Percentiles rank a stretch among this genome's conserved stretches.
phyloP scores from a whole-genome alignment of 1,140 invertebrate species.

The Neodiprion pinetum region DNA sequence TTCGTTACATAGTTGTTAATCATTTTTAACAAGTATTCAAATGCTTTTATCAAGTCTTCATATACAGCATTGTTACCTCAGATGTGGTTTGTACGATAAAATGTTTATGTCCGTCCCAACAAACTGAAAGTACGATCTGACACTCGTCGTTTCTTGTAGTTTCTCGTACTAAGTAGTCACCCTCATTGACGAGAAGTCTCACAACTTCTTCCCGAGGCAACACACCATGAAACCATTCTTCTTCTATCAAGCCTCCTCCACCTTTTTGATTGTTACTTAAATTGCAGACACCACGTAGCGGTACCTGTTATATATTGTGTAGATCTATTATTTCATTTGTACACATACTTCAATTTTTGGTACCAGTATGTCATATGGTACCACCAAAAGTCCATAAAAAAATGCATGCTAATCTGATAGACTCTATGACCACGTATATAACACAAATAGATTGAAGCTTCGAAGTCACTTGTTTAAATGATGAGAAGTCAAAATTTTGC shows the following conservation, averaged over 20 bases:
- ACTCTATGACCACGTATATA: too few species aligned
- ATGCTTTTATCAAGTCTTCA: neutral
- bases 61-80: constrained; percentile 67
- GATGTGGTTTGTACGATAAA: constrained; percentile 96
- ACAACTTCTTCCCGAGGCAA: constrained; percentile 96
- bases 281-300: constrained; percentile 48
- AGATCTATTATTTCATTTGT: too few species aligned
- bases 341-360: constrained; percentile 15
- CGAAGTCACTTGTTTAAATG: neutral
- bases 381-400: constrained; percentile 10
- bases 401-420: neutral
- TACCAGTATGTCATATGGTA: neutral
- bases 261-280: constrained; percentile 50
- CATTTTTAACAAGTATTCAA: neutral
- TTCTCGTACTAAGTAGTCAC: constrained; percentile 94
- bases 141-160: constrained; percentile 92
- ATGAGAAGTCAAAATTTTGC: neutral
- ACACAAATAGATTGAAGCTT: neutral
- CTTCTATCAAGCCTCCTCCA: constrained; percentile 72
- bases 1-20: constrained; percentile 17
- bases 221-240: constrained; percentile 98
- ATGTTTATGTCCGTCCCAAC: constrained; percentile 95
- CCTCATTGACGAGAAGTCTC: constrained; percentile 83
- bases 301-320: constrained; percentile 39
- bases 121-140: constrained; percentile 93